Percentiles rank a stretch among this genome's conserved stretches.
Evolutionary conservation across 2,113 vertebrate species (phyloP).

Genomic region (Chrysochloris asiatica): DNA sequence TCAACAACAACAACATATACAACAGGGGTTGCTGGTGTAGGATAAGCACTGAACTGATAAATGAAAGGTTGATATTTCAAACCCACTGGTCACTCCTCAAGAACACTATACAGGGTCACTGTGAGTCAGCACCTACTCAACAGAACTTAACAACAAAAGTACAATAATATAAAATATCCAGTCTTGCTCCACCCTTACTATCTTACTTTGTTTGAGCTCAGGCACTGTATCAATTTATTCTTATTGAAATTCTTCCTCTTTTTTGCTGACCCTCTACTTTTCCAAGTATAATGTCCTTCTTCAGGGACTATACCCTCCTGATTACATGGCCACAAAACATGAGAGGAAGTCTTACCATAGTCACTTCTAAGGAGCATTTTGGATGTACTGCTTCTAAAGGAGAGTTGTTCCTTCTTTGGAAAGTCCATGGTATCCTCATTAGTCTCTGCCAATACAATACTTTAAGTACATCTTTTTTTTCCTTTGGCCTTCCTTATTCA

Average conservation of each 20-base stretch:
- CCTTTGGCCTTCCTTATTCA: not conserved
- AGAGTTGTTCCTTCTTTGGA: not conserved
- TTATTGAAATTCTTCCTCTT: not conserved
- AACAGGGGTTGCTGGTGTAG: no score
- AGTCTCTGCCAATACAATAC: not conserved
- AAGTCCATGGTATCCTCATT: not conserved
- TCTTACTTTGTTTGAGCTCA: not conserved
- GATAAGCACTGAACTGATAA: no score
- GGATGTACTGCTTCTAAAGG: not conserved
- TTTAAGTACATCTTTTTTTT: not conserved
- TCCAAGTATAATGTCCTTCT: not conserved
- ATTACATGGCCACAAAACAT: not conserved
- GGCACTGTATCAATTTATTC: not conserved
- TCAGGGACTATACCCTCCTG: not conserved
- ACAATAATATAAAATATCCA: not conserved
- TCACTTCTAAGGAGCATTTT: not conserved
- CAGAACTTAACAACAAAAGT: no score
- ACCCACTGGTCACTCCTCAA: no score
- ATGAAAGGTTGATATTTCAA: no score
- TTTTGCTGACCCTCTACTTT: not conserved
- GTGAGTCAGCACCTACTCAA: no score
- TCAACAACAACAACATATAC: no score
- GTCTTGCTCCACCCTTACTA: not conserved
- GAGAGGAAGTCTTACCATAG: not conserved
- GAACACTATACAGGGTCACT: no score